Evolutionary conservation across 1,140 invertebrate species (phyloP), one percentile per base, ranked within the genome.

Genomic region (Lucilia cuprina): DNA sequence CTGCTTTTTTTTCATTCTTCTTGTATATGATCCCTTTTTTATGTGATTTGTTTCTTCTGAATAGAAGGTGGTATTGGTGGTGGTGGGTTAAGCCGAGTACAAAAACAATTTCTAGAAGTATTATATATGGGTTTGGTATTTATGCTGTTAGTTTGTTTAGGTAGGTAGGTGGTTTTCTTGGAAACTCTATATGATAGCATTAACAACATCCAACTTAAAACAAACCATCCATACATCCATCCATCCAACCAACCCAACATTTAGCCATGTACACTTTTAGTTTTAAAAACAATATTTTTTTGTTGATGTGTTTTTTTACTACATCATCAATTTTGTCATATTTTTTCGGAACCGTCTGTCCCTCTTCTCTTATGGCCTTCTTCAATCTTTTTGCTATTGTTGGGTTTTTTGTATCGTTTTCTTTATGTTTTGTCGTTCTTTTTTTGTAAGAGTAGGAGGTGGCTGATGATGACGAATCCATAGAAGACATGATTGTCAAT

Each of bases 81-180:
- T 70, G n/a, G n/a, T 70, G 25, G 25, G 17, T 17, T 17, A 55
- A 55, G 41, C 1, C 5, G 5, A 3, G 5, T 41, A 55, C 12
- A 55, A 55, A 55, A 14, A 55, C 50, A 55, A 12, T 55, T 55
- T 55, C 17, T 17, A 55, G 50, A 55, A 55, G 50, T 55, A 41
- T 41, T 70, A 21, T 70, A n/a, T 21, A 19, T 70, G 65, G 65
- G n/a, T 70, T 70, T 19, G 65, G n/a, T 21, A 70, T 70, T n/a
- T 21, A n/a, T 17, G n/a, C n/a, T 70, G 19, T 70, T 70, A 30
- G 25, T 17, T 70, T 70, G 4, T 19, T 70, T 25, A 25, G n/a
- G 65, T 70, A 70, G 65, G 65, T 70, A 70, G 65, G 65, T 70
- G 65, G 65, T 70, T 70, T 60, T 70, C 65, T 70, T 70, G 65